Percentiles rank a stretch among this genome's conserved stretches.
Evolutionary conservation across 2,113 vertebrate genomes (phyloP).

Genomic region (Ammodytes marinus): DNA sequence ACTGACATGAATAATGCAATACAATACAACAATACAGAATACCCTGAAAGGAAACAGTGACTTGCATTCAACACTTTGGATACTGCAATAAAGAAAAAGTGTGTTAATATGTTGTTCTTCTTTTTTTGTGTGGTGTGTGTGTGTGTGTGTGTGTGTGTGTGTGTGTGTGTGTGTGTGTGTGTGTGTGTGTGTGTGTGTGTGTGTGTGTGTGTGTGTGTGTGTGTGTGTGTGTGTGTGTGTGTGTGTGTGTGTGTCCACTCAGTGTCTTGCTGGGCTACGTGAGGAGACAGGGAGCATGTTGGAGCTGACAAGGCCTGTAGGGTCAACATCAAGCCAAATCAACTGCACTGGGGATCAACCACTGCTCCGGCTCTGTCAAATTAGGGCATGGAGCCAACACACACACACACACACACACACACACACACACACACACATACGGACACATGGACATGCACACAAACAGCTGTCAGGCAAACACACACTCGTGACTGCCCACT

Average conservation of each 20-base stretch:
- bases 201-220: constrained; percentile 32
- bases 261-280: constrained; percentile 61
- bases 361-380: constrained; percentile 80
- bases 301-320: constrained; percentile 83
- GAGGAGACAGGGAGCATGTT: constrained; percentile 83
- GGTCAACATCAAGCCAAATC: constrained; percentile 84
- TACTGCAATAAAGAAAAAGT: not conserved
- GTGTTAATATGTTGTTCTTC: constrained; percentile 10
- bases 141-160: constrained; percentile 41
- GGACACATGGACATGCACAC: constrained; percentile 66
- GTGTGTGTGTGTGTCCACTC: constrained; percentile 71
- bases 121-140: constrained; percentile 19
- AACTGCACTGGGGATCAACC: constrained; percentile 80
- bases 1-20: not conserved
- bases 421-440: constrained; percentile 59
- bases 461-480: constrained; percentile 54
- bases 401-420: constrained; percentile 76
- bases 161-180: constrained; percentile 37
- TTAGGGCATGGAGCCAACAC: constrained; percentile 80
- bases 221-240: constrained; percentile 41
- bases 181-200: constrained; percentile 66
- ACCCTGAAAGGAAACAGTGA: not conserved
- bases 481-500: constrained; percentile 82
- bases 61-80: not conserved
- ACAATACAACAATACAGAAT: not conserved